These are phyloP conservation scores for Gadus macrocephalus DNA, from an alignment of 2,113 vertebrate species.

Conservation along the genomic window DNA sequence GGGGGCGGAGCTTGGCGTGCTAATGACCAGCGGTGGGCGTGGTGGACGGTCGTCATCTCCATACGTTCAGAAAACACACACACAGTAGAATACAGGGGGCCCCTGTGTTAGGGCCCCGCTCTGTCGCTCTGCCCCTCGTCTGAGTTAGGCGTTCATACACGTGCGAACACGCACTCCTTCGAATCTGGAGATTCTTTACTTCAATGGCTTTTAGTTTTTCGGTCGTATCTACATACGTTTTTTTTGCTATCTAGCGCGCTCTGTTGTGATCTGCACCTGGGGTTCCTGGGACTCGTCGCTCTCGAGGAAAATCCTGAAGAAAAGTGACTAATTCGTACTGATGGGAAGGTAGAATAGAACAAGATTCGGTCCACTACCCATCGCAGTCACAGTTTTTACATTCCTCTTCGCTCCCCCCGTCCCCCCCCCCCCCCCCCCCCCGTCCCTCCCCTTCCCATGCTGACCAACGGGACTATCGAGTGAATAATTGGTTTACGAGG, in stretches of 20 bases:
- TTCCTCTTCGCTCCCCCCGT: no score
- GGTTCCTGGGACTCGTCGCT: no score
- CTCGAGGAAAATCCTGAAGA: neutral
- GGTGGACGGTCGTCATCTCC: slow-evolving; percentile 35
- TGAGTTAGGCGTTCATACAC: slow-evolving; percentile 46
- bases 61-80: slow-evolving; percentile 63
- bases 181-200: no score
- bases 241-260: no score
- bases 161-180: slow-evolving; percentile 62
- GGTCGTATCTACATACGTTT: no score
- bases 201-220: no score
- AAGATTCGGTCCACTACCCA: neutral
- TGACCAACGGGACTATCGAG: no score
- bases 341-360: neutral
- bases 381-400: neutral
- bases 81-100: slow-evolving; percentile 58
- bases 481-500: neutral
- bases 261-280: no score
- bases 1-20: slow-evolving; percentile 48
- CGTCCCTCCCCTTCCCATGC: slow-evolving; percentile 1
- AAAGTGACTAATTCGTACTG: neutral
- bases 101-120: slow-evolving; percentile 25
- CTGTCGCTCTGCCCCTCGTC: slow-evolving; percentile 52
- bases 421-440: no score
- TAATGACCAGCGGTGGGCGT: slow-evolving; percentile 7